Percentiles rank a stretch among this genome's conserved stretches.
Evolutionary conservation across 1,140 invertebrate genomes (phyloP).

Genomic region (Agraylea sexmaculata): DNA sequence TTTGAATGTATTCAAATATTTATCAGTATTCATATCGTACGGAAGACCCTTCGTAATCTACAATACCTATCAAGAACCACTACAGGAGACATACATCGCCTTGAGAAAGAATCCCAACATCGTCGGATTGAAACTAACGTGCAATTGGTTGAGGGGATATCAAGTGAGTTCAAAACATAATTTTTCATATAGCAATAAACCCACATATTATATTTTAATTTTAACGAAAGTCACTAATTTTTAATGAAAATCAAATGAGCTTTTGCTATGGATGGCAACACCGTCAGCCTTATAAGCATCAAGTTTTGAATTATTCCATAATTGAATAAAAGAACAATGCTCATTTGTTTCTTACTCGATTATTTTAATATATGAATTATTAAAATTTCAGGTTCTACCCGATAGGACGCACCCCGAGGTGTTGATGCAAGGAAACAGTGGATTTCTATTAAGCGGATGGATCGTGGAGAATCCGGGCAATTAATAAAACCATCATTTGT

Average conservation of each 20-base stretch:
- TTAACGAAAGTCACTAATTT: background rate
- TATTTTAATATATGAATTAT: constrained; percentile 7
- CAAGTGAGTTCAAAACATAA: constrained; percentile 50
- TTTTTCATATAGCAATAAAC: background rate
- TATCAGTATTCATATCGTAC: constrained; percentile 63
- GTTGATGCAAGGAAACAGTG: constrained; percentile 35
- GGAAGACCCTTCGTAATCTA: constrained; percentile 79
- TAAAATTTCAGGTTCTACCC: constrained; percentile 36
- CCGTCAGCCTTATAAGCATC: too few species aligned
- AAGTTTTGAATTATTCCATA: background rate
- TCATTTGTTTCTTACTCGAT: background rate
- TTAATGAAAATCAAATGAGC: constrained; percentile 1
- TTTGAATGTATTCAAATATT: constrained; percentile 55
- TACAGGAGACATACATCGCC: constrained; percentile 66
- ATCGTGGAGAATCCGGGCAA: too few species aligned
- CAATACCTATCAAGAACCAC: constrained; percentile 62
- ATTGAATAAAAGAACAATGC: background rate
- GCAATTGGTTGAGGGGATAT: constrained; percentile 80
- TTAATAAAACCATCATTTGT: too few species aligned
- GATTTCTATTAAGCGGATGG: constrained; percentile 36
- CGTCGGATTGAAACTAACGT: constrained; percentile 63
- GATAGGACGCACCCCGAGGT: constrained; percentile 39
- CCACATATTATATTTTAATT: background rate
- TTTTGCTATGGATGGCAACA: background rate
- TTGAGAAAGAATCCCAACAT: constrained; percentile 59